A percentile compares a stretch with the other conserved stretches of the same genome.
Evolutionary conservation across 2,113 vertebrate species (phyloP).

Genomic region (Geococcyx californianus): DNA sequence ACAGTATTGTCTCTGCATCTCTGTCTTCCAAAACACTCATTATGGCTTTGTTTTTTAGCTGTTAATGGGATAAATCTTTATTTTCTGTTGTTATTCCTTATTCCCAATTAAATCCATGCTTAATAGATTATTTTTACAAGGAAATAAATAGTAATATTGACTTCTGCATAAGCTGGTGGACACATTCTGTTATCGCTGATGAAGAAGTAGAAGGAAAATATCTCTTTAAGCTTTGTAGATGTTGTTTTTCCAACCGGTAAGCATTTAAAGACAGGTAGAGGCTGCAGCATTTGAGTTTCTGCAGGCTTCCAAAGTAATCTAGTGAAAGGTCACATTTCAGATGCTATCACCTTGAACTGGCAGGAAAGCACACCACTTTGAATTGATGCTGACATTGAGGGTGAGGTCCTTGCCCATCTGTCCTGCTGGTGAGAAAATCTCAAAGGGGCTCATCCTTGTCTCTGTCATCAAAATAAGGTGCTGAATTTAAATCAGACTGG

Average conservation of each 20-base stretch:
- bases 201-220: neutral
- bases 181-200: neutral
- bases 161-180: neutral
- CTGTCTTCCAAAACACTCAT: accelerated
- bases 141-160: neutral
- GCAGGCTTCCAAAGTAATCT: neutral
- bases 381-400: neutral
- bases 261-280: neutral
- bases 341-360: neutral
- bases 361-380: neutral
- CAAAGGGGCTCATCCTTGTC: neutral
- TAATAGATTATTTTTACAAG: neutral
- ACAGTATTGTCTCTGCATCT: neutral
- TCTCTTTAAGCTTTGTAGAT: neutral
- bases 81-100: neutral
- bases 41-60: neutral
- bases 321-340: neutral
- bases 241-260: neutral
- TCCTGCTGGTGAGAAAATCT: neutral
- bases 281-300: neutral
- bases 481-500: neutral
- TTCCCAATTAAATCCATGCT: neutral
- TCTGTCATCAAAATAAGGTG: neutral
- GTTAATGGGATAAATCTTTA: neutral
- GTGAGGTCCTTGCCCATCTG: neutral